Base-by-base conservation (phyloP, 2,888 invertebrate species). In the Leucozona laternaria region DNA sequence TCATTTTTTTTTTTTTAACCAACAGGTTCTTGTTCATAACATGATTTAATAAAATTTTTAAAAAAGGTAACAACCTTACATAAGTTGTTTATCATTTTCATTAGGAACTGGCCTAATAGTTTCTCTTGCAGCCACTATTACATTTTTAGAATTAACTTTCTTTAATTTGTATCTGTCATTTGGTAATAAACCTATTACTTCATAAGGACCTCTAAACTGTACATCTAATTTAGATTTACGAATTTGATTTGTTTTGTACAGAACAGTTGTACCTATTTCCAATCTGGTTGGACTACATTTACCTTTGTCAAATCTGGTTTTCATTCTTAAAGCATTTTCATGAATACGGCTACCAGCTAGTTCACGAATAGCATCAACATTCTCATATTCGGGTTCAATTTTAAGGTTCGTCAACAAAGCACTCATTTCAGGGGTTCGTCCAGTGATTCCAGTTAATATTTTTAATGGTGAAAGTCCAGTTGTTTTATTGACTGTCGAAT, bases 301-400 rank as follows among this genome's bases (percentile, higher is more conserved):
- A 55, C 53, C 25, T 28, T 28, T 55, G 53, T 55, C 53, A 55
- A 55, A 55, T 25, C 53, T 55, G 2, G 15, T 55, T n/a, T 55
- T 55, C 48, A 48, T 48, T 48, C 10, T 48, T 11, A 17, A 8
- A 48, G 17, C 53, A 55, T 55, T 25, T 53, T 43, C 40, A 43
- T 13, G 40, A 43, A 43, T 43, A 15, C 5, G 40, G 4, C 7
- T 22, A 50, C 22, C 48, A 11, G 48, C 48, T 8, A 48, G 7
- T 10, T 48, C 48, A 48, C 48, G 48, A 3, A 50, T 8, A 50
- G 48, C 48, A 50, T 50, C 22, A 50, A 50, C 20, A 10, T 22
- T 13, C 13, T 53, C 50, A 25, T 53, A 53, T 7, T 53, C 15
- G 13, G 4, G 22, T 5, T 53, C 50, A 25, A 53, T 53, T 1